phyloP scores from a whole-genome alignment of 1,140 invertebrate genomes.

The Papilio xuthus region DNA sequence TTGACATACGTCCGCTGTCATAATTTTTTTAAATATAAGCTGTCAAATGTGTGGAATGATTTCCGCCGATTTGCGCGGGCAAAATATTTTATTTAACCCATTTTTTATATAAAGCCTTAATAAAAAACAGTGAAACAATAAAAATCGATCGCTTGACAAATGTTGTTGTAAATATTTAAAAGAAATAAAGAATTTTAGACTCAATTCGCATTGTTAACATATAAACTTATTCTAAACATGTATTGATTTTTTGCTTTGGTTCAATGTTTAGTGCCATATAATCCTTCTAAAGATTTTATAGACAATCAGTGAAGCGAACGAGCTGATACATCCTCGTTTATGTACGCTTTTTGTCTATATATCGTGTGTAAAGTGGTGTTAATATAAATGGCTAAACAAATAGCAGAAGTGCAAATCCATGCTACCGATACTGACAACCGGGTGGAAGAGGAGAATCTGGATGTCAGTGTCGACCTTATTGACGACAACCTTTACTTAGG shows the following conservation, averaged over 20 bases:
- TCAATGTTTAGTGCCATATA: neutral
- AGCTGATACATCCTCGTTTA: neutral
- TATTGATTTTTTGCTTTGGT: constrained; percentile 29
- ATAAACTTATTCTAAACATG: neutral
- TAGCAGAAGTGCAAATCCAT: constrained; percentile 69
- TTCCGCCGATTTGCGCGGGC: neutral
- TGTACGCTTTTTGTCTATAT: neutral
- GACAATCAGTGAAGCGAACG: neutral
- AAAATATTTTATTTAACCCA: neutral
- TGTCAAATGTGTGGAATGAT: too few species aligned
- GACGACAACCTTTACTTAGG: constrained; percentile 88
- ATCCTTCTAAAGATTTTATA: neutral
- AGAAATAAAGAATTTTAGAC: neutral
- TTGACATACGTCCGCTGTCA: neutral
- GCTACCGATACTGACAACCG: constrained; percentile 52
- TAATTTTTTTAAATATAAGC: too few species aligned
- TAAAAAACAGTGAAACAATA: neutral
- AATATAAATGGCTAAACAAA: constrained; percentile 63
- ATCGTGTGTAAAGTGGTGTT: neutral
- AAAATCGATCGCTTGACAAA: neutral
- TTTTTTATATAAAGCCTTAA: neutral
- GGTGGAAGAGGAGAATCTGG: constrained; percentile 61
- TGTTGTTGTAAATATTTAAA: neutral
- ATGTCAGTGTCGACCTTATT: constrained; percentile 81
- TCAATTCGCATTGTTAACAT: neutral